Percentiles rank a stretch among this genome's conserved stretches.
phyloP scores from a whole-genome alignment of 2,888 invertebrate genomes.

The Epicampocera succincta region DNA sequence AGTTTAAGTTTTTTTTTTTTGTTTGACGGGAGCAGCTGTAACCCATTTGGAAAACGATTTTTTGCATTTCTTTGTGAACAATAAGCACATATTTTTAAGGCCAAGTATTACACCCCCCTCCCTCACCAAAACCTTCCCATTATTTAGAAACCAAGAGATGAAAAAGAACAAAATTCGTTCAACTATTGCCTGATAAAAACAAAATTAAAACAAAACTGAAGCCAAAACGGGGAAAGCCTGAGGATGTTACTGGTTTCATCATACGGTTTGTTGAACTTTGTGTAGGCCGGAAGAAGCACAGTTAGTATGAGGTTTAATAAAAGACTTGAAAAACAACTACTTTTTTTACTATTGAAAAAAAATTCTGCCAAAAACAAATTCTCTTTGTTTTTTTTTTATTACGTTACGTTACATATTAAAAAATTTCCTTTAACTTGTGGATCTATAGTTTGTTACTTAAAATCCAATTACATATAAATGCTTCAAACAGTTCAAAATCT shows the following conservation, averaged over 20 bases:
- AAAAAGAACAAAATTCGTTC: slow-evolving; percentile 3
- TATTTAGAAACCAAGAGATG: slow-evolving; percentile 17
- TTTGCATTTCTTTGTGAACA: neutral
- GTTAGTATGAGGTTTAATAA: neutral
- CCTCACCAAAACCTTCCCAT: slow-evolving; percentile 13
- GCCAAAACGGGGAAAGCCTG: slow-evolving; percentile 21
- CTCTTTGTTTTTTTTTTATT: neutral
- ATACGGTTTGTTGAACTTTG: slow-evolving; percentile 62
- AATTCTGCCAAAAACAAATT: too few species aligned
- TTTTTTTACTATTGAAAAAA: neutral
- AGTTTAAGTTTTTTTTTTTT: neutral
- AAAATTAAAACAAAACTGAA: neutral
- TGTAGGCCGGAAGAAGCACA: neutral
- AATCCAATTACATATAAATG: too few species aligned
- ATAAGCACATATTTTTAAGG: neutral
- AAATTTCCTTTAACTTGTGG: too few species aligned
- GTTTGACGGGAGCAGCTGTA: neutral
- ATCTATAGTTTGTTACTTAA: too few species aligned
- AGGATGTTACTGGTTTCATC: slow-evolving; percentile 57
- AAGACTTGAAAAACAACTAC: slow-evolving; percentile 7
- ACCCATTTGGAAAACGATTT: neutral
- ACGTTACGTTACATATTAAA: neutral
- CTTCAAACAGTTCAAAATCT: too few species aligned
- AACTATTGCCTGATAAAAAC: neutral
- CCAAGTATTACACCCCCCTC: slow-evolving; percentile 15